Evolutionary conservation across 2,113 vertebrate genomes (phyloP).

Genomic region (Elephas maximus): DNA sequence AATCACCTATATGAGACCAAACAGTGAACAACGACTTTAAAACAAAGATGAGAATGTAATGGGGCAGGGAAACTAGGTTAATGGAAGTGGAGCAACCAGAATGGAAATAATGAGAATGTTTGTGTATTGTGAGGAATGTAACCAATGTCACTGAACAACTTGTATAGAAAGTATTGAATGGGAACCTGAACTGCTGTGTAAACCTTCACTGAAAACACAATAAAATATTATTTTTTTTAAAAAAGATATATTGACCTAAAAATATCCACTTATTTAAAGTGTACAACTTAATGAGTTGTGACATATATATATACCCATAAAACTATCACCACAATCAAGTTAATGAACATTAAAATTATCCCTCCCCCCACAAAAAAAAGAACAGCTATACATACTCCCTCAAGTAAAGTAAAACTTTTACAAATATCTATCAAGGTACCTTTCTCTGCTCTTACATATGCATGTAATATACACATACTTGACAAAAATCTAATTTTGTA

Average conservation of each 20-base stretch:
- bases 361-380: not conserved
- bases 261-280: too few species aligned
- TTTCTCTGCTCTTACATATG: not conserved
- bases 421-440: not conserved
- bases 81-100: not conserved
- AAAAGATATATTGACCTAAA: too few species aligned
- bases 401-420: not conserved
- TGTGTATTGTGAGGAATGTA: not conserved
- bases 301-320: too few species aligned
- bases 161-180: not conserved
- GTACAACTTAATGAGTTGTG: too few species aligned
- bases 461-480: not conserved
- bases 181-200: not conserved
- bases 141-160: too few species aligned
- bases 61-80: not conserved
- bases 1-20: too few species aligned
- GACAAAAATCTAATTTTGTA: slow-evolving; percentile 3
- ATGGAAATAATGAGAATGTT: not conserved
- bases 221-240: too few species aligned
- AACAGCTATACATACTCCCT: not conserved
- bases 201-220: not conserved
- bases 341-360: not conserved
- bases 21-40: too few species aligned
- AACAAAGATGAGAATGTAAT: too few species aligned
- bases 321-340: too few species aligned